Evolutionary conservation across 1,140 invertebrate species (phyloP).

Genomic region (Pseudomyrmex pallidus): DNA sequence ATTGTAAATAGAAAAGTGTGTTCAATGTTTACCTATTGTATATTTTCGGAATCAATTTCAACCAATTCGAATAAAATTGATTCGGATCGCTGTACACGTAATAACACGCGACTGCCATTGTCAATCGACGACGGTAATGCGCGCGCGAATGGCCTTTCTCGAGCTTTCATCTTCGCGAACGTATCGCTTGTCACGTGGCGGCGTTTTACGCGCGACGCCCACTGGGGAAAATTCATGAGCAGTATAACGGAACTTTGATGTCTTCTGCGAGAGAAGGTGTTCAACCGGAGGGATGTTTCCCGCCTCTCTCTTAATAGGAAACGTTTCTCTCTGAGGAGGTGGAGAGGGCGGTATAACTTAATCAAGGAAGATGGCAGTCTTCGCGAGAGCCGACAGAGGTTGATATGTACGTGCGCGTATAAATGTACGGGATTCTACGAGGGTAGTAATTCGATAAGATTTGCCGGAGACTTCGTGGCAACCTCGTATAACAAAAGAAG

Average conservation of each 20-base stretch:
- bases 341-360: conserved; percentile 78
- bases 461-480: conserved; percentile 72
- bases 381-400: conserved; percentile 65
- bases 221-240: conserved; percentile 71
- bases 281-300: conserved; percentile 74
- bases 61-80: too few species aligned
- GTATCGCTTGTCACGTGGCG: conserved; percentile 63
- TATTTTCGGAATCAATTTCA: too few species aligned
- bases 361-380: conserved; percentile 79
- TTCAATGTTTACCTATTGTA: neutral
- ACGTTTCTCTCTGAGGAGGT: conserved; percentile 77
- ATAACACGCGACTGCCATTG: conserved; percentile 34
- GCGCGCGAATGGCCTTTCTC: conserved; percentile 35
- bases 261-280: conserved; percentile 71
- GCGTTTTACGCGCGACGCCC: conserved; percentile 67
- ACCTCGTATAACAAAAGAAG: conserved; percentile 66
- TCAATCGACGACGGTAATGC: conserved; percentile 42
- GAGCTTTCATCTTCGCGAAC: conserved; percentile 41
- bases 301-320: conserved; percentile 81
- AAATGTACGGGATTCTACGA: conserved; percentile 56
- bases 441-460: conserved; percentile 81
- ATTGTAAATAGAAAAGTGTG: neutral
- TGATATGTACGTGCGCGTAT: conserved; percentile 54
- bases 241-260: conserved; percentile 79
- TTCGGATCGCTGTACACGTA: neutral